Evolutionary conservation across 2,113 vertebrate species (phyloP).

Genomic region (Poecile atricapillus): DNA sequence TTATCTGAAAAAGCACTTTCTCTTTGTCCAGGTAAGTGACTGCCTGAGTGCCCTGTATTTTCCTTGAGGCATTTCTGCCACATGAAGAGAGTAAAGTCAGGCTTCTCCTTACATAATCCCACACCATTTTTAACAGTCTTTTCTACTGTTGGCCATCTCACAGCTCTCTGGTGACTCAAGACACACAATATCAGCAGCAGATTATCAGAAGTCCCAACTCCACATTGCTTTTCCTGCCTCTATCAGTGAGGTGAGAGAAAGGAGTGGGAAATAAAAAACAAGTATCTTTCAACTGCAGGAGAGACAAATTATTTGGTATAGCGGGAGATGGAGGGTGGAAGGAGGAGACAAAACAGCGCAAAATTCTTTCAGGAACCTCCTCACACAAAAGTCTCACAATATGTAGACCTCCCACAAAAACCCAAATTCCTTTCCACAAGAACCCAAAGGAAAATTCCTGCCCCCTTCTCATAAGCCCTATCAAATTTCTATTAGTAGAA

Average conservation of each 20-base stretch:
- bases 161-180: not conserved
- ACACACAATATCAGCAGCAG: not conserved
- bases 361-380: not conserved
- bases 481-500: not conserved
- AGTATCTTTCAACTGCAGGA: not conserved
- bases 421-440: not conserved
- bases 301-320: not conserved
- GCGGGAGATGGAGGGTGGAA: fast-evolving
- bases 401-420: not conserved
- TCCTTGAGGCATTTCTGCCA: not conserved
- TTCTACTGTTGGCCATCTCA: not conserved
- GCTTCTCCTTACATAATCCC: not conserved
- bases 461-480: not conserved
- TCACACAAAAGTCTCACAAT: not conserved
- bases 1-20: not conserved
- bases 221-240: not conserved
- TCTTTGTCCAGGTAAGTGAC: not conserved
- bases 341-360: not conserved
- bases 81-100: not conserved
- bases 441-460: not conserved
- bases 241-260: not conserved
- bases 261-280: not conserved
- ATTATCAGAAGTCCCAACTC: not conserved
- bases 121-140: not conserved
- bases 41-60: not conserved